Base-by-base conservation (phyloP, 2,797 vertebrate genomes). In the Halcyon badia region DNA sequence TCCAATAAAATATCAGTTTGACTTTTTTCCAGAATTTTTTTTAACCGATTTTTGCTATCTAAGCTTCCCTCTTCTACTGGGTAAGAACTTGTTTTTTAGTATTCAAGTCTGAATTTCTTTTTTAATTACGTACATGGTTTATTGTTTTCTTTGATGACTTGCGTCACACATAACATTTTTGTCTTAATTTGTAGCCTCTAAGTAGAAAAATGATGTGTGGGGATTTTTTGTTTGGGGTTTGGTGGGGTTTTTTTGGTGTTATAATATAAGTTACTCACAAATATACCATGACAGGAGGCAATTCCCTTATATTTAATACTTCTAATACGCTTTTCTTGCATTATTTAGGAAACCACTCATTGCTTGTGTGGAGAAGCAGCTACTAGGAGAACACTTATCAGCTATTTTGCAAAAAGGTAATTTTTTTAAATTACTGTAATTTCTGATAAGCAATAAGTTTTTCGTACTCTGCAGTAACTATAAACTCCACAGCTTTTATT, bases 361-460 rank as follows among this genome's bases (percentile, higher is more conserved):
- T 70, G 98, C 98, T 44, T 98, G 98, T 96, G 98, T 99, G 96
- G 98, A 99, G 91, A 98, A 98, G 52, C 98, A 99, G 70, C 97
- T 99, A 10, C 92, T 99, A 70, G 98, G 98, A 94, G 98, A 98
- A 64, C 98, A 99, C 48, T 94, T 99, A 88, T 78, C 98, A 79
- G 98, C 98, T 41, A 98, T 99, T 97, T 97, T 99, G 70, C 98
- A 99, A 89, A 99, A 99, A 98, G 98, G 98, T 99, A 92, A 66
- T 76, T 68, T 91, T 13, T 24, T 14, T 0, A 1, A 86, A 42
- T 8, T 21, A 60, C 33, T 52, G 10, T 54, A 31, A 42, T 62
- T 13, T 69, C 19, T 11, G 6, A 21, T 91, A 60, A 70, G 37
- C 30, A 60, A 8, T 68, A 35, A 35, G 51, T 57, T 73, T 84